Base-by-base conservation (phyloP, 2,113 vertebrate genomes). In the Symphodus melops region DNA sequence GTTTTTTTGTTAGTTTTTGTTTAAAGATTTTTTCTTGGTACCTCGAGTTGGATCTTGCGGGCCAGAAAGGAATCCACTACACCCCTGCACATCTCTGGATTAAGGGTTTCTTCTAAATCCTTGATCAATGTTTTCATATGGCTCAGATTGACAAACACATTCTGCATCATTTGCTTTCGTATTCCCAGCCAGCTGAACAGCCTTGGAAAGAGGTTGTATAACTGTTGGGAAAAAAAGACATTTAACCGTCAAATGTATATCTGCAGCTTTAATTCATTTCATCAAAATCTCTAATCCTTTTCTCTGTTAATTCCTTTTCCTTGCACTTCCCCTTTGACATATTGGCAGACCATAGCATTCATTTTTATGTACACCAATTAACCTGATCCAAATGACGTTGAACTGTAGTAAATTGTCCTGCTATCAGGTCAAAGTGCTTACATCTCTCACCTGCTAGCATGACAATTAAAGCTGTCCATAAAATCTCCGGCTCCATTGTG, bases 41-140 rank as follows among this genome's bases (percentile, higher is more conserved):
- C 85, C 82, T 82, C 42, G 4, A 75, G 62, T 2, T 63, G 11
- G 12, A 36, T 54, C n/a, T 88, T 71, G 12, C 49, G 69, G 37
- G 72, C 44, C 46, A 90, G 61, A 53, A 88, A 90, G n/a, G 77
- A 59, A 25, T 90, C 86, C 20, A 75, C 58, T 1, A 86, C 64
- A 4, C 88, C 70, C 70, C 77, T 68, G 60, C 60, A 63, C 36
- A 81, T 56, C 16, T 81, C 39, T 16, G 79, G 55, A 57, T 81
- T 83, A 3, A 90, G 65, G 11, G 71, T 79, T 1, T 66, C 56
- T 46, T 64, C 37, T 68, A 82, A 62, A 33, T n/a, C 2, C 3
- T 16, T 46, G 10, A 77, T 46, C 10, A 80, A 5, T n/a, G 48
- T 9, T 33, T 6, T 16, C 1, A 52, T 66, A 1, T 75, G 14